Evolutionary conservation across 2,888 invertebrate species (phyloP).

Genomic region (Lithophane socia): DNA sequence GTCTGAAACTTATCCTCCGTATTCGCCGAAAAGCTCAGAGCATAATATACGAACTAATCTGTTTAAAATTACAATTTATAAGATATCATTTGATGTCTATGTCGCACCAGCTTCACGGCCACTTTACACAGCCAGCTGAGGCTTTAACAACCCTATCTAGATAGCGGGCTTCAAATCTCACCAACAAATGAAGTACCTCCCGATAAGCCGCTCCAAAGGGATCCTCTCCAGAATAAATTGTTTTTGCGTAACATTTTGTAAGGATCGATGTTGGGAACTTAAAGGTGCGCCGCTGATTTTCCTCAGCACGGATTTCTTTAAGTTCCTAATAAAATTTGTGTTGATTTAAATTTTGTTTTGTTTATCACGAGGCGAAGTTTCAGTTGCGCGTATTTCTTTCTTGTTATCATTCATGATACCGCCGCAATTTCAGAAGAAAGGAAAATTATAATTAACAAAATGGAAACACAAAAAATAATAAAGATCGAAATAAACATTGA

Average conservation of each 20-base stretch:
- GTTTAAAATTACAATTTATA: conserved; percentile 59
- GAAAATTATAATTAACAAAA: conserved; percentile 28
- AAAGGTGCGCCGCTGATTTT: conserved; percentile 61
- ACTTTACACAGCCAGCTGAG: conserved; percentile 39
- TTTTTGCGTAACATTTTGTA: conserved; percentile 62
- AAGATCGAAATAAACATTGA: conserved; percentile 28
- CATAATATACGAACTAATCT: conserved; percentile 48
- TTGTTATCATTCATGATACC: conserved; percentile 38
- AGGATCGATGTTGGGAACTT: conserved; percentile 61
- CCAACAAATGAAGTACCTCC: conserved; percentile 68
- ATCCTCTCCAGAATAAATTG: conserved; percentile 62
- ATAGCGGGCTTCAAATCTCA: conserved; percentile 70
- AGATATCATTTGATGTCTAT: conserved; percentile 63
- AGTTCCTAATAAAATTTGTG: conserved; percentile 55
- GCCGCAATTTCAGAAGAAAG: conserved; percentile 27
- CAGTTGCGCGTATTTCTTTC: conserved; percentile 25
- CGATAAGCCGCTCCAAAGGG: conserved; percentile 69
- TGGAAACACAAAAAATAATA: conserved; percentile 17
- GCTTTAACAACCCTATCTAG: conserved; percentile 58
- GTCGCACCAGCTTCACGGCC: conserved; percentile 41
- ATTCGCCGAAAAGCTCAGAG: conserved; percentile 20
- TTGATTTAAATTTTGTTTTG: conserved; percentile 61
- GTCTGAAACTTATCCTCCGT: conserved; percentile 5
- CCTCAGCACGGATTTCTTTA: conserved; percentile 55
- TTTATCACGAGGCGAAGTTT: conserved; percentile 49